Percentiles rank a stretch among this genome's conserved stretches.
Conservation (phyloP, 1,140 invertebrate species). For the Drosophila saltans region DNA sequence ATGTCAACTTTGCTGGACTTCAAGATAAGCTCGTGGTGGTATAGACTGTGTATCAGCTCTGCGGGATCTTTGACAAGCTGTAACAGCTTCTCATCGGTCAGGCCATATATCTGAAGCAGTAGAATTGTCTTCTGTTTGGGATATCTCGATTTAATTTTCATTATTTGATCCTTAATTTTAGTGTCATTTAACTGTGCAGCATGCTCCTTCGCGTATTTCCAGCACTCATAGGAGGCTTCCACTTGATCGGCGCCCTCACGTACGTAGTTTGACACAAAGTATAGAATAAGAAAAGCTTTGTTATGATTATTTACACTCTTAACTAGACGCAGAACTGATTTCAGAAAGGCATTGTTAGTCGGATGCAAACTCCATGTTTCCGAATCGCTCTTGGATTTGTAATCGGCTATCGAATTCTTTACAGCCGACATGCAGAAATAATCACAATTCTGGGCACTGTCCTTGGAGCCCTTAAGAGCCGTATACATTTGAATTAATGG, state of each 20-base stretch:
- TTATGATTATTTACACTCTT: constrained; percentile 60
- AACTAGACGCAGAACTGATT: constrained; percentile 73
- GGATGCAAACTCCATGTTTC: constrained; percentile 77
- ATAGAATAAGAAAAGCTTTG: constrained; percentile 74
- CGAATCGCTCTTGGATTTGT: constrained; percentile 66
- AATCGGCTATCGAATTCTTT: constrained; percentile 77
- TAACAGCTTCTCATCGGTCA: constrained; percentile 85
- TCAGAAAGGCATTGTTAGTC: constrained; percentile 80
- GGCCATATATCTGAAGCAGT: constrained; percentile 84
- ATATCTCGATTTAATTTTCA: constrained; percentile 84
- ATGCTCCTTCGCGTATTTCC: constrained; percentile 84
- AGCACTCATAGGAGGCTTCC: constrained; percentile 85
- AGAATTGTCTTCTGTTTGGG: constrained; percentile 85
- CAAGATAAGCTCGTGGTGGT: constrained; percentile 84
- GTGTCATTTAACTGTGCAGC: constrained; percentile 83
- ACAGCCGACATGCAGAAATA: constrained; percentile 81
- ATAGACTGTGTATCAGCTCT: constrained; percentile 84
- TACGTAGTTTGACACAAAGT: constrained; percentile 74
- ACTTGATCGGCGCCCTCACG: constrained; percentile 85
- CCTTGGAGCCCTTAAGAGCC: constrained; percentile 65
- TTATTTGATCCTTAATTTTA: constrained; percentile 83
- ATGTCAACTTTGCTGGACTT: constrained; percentile 84
- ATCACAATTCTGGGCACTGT: constrained; percentile 66
- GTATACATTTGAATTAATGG: constrained; percentile 78
- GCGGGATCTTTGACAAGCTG: constrained; percentile 84